Conservation (phyloP, 2,888 invertebrate species). For the Yponomeuta evonymella region DNA sequence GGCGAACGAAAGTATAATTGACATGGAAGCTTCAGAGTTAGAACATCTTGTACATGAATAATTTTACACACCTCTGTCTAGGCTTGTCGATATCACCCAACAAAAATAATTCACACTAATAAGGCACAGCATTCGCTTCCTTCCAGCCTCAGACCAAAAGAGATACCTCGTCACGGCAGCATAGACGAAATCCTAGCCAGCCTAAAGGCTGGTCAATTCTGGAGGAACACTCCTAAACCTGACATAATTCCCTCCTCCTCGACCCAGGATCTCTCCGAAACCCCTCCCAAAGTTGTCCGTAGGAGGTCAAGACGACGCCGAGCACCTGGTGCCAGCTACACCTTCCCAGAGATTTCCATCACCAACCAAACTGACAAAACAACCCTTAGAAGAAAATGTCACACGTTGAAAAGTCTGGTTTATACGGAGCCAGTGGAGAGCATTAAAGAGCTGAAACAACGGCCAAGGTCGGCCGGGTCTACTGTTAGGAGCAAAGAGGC, state of each 20-base stretch:
- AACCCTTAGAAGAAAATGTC: constrained; percentile 40
- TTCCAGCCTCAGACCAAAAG: constrained; percentile 29
- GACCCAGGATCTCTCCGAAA: constrained; percentile 37
- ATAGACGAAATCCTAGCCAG: constrained; percentile 60
- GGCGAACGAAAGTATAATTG: no score
- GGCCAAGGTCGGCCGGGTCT: constrained; percentile 65
- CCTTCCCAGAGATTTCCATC: constrained; percentile 64
- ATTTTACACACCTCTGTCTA: no score
- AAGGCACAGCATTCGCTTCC: neutral
- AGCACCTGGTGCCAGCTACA: constrained; percentile 51
- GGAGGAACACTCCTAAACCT: constrained; percentile 60
- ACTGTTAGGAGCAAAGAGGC: constrained; percentile 58
- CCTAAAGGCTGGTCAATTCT: constrained; percentile 58
- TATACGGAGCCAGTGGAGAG: constrained; percentile 64
- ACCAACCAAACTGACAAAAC: constrained; percentile 56
- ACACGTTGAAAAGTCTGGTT: constrained; percentile 55
- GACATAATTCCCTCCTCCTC: constrained; percentile 59
- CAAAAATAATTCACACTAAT: no score
- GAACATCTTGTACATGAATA: no score
- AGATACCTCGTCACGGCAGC: constrained; percentile 48
- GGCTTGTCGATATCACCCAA: no score
- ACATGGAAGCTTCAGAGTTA: no score
- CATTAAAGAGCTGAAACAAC: constrained; percentile 51
- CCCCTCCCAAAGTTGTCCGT: constrained; percentile 32
- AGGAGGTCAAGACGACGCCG: constrained; percentile 45